Percentiles rank a stretch among this genome's conserved stretches.
These are phyloP conservation scores for Gephyroberyx darwinii DNA, from an alignment of 2,797 vertebrate species.

Conservation along the genomic window DNA sequence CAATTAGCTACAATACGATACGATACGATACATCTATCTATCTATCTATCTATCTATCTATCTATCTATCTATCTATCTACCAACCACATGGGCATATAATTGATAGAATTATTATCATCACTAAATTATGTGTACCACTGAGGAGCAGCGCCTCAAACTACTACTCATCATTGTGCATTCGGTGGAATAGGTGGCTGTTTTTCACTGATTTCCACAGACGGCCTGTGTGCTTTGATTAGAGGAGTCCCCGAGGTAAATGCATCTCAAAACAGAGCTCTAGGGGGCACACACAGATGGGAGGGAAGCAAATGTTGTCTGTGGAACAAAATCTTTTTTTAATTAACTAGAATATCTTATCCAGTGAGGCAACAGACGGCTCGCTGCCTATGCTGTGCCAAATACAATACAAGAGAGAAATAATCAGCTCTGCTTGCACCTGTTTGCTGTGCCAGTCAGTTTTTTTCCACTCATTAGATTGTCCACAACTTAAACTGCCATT, in stretches of 20 bases:
- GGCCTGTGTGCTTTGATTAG: constrained; percentile 59
- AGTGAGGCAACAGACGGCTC: constrained; percentile 50
- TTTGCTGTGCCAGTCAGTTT: constrained; percentile 37
- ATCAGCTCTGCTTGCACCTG: constrained; percentile 45
- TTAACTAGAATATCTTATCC: constrained; percentile 61
- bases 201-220: constrained; percentile 14
- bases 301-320: constrained; percentile 38
- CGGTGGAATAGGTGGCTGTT: constrained; percentile 47
- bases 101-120: constrained; percentile 22
- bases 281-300: constrained; percentile 36
- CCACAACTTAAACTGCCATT: constrained; percentile 3
- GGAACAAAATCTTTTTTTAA: constrained; percentile 64
- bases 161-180: constrained; percentile 42
- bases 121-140: constrained; percentile 35
- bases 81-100: constrained; percentile 12
- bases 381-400: constrained; percentile 49
- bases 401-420: constrained; percentile 47
- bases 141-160: constrained; percentile 25
- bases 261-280: constrained; percentile 51
- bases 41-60: not conserved
- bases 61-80: not conserved
- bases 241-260: constrained; percentile 51
- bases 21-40: not conserved
- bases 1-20: not conserved
- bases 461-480: constrained; percentile 27